phyloP scores from a whole-genome alignment of 92 coral and sea anemone genomes.

The Plumapathes pennacea region DNA sequence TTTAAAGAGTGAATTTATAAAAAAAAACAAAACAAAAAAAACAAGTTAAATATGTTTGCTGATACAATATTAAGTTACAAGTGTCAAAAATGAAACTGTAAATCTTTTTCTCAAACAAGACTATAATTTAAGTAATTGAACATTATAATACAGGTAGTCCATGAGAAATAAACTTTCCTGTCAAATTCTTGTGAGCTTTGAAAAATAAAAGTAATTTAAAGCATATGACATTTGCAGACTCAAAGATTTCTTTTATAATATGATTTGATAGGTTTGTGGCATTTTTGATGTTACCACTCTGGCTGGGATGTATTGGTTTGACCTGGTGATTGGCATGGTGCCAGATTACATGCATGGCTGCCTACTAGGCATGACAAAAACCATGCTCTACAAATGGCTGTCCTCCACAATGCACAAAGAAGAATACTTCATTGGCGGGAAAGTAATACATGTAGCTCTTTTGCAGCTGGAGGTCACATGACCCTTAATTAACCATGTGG shows the following conservation, averaged over 20 bases:
- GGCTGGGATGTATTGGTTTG: conserved; percentile 65
- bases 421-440: conserved; percentile 43
- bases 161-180: neutral
- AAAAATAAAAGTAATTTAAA: too few species aligned
- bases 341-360: conserved; percentile 83
- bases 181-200: neutral
- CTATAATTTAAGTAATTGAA: too few species aligned
- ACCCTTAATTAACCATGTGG: too few species aligned
- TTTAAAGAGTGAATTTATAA: too few species aligned
- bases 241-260: too few species aligned
- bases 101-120: too few species aligned
- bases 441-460: conserved; percentile 43
- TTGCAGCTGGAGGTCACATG: too few species aligned
- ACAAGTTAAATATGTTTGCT: too few species aligned
- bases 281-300: conserved; percentile 38
- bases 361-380: conserved; percentile 57
- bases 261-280: conserved; percentile 27
- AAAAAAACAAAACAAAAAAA: too few species aligned
- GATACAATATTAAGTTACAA: too few species aligned
- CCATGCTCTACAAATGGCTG: conserved; percentile 56
- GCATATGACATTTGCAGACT: too few species aligned
- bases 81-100: too few species aligned
- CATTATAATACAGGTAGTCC: neutral
- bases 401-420: conserved; percentile 46
- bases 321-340: conserved; percentile 57